Base-by-base conservation (phyloP, 2,797 vertebrate species). In the Neosalanx taihuensis region DNA sequence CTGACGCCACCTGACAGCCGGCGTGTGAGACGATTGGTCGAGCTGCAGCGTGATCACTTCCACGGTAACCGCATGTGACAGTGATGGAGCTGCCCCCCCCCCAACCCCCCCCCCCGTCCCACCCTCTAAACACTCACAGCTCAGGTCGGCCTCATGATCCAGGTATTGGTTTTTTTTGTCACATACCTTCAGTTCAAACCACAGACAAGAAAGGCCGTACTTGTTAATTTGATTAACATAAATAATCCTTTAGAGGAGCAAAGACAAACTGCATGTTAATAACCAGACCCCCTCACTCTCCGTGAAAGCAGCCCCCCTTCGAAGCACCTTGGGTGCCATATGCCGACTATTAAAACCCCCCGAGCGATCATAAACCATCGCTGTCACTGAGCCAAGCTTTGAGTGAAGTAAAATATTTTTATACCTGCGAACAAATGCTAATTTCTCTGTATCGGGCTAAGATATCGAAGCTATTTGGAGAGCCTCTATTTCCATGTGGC, bases 341-440 rank as follows among this genome's bases (percentile, higher is more conserved):
- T 64, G 56, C 53, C 56, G 76, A 71, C 26, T 15, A 61, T 62
- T 33, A 29, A 70, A 77, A 72, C 64, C 76, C 69, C 4, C 6
- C 1, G 17, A 46, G 37, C n/a, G 26, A 26, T n/a, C 41, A 66
- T 49, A 49, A 59, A 67, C 65, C 70, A 81, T 79, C 18, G 15
- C 72, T 75, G 61, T 81, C 71, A 79, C 79, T 20, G 72, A 67
- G 35, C 49, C 51, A 46, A 56, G 18, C 18, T 17, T 56, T 56
- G 51, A 56, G 3, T 56, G 6, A 49, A 59, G 37, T 70, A 10
- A 23, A 31, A 26, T 18, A 29, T 46, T 3, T 62, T 46, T 15
- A 23, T 70, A 13, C 18, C 23, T n/a, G 37, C 49, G 30, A 33
- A n/a, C n/a, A n/a, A 56, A 41, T 69, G 20, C 57, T 62, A 66